Conservation (phyloP, 2,888 invertebrate species). For the Spodoptera littoralis region DNA sequence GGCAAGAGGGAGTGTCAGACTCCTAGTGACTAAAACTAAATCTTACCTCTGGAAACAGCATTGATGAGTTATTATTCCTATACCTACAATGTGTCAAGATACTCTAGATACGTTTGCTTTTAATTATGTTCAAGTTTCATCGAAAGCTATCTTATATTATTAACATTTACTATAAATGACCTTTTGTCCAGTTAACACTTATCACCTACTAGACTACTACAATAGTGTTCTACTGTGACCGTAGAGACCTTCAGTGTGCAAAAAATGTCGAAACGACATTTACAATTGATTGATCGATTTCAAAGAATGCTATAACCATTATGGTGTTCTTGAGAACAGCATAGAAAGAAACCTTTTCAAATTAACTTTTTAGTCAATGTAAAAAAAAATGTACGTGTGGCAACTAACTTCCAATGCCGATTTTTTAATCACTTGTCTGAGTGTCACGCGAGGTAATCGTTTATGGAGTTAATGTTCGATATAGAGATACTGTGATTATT, state of each 20-base stretch:
- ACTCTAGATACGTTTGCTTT: too few species aligned
- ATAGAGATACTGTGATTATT: conserved; percentile 2
- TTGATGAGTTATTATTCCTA: too few species aligned
- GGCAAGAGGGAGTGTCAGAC: too few species aligned
- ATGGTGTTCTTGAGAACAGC: conserved; percentile 5
- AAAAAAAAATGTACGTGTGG: conserved; percentile 11
- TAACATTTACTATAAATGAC: not conserved
- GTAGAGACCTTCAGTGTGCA: not conserved
- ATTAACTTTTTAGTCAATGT: conserved; percentile 1
- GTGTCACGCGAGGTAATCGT: conserved; percentile 16
- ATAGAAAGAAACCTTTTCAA: conserved; percentile 17
- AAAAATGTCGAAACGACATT: conserved; percentile 8
- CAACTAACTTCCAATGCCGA: conserved; percentile 28
- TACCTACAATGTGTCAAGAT: too few species aligned
- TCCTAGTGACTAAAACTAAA: too few species aligned
- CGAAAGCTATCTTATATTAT: too few species aligned
- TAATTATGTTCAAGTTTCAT: too few species aligned
- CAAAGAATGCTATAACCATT: conserved; percentile 5
- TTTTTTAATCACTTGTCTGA: conserved; percentile 12
- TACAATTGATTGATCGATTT: conserved; percentile 15
- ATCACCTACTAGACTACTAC: not conserved
- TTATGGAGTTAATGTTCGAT: conserved; percentile 7
- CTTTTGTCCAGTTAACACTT: conserved; percentile 1
- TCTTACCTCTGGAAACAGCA: too few species aligned
- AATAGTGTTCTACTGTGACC: not conserved